A percentile compares a stretch with the other conserved stretches of the same genome.
phyloP scores from a whole-genome alignment of 1,140 invertebrate species.

The Scaptomyza graminum region DNA sequence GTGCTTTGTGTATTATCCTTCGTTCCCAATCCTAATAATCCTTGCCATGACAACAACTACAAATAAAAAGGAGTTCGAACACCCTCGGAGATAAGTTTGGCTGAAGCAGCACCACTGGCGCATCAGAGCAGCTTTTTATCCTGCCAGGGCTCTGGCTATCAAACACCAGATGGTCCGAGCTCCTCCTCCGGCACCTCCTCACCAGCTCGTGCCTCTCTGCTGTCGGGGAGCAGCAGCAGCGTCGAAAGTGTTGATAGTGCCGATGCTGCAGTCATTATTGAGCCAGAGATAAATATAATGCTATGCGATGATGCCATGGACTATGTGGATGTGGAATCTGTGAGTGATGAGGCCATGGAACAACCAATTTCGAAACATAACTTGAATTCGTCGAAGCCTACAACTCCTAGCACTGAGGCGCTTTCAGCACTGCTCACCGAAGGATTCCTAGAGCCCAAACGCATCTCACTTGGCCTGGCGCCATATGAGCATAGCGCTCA shows the following conservation, averaged over 20 bases:
- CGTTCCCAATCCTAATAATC: slow-evolving; percentile 24
- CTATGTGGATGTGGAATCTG: slow-evolving; percentile 68
- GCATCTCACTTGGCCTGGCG: slow-evolving; percentile 85
- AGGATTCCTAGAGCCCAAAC: slow-evolving; percentile 90
- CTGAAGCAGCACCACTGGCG: slow-evolving; percentile 83
- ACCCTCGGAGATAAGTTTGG: slow-evolving; percentile 52
- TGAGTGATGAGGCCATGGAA: slow-evolving; percentile 66
- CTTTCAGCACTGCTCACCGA: slow-evolving; percentile 91
- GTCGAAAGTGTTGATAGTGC: slow-evolving; percentile 63
- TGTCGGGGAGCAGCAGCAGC: slow-evolving; percentile 55
- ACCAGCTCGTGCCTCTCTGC: slow-evolving; percentile 61
- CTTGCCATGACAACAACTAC: not conserved
- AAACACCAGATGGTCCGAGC: slow-evolving; percentile 85
- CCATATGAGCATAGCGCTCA: slow-evolving; percentile 80
- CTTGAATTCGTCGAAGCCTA: slow-evolving; percentile 84
- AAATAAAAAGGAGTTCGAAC: slow-evolving; percentile 52
- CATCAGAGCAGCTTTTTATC: slow-evolving; percentile 86
- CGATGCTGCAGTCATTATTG: slow-evolving; percentile 66
- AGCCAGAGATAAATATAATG: slow-evolving; percentile 73
- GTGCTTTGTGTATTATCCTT: slow-evolving; percentile 1
- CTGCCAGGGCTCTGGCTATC: slow-evolving; percentile 85
- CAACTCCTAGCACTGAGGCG: slow-evolving; percentile 92
- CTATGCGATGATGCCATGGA: slow-evolving; percentile 51
- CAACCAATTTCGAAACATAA: not conserved
- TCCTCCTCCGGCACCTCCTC: slow-evolving; percentile 60